Evolutionary conservation across 2,113 vertebrate species (phyloP).

Genomic region (Myiopsitta monachus): DNA sequence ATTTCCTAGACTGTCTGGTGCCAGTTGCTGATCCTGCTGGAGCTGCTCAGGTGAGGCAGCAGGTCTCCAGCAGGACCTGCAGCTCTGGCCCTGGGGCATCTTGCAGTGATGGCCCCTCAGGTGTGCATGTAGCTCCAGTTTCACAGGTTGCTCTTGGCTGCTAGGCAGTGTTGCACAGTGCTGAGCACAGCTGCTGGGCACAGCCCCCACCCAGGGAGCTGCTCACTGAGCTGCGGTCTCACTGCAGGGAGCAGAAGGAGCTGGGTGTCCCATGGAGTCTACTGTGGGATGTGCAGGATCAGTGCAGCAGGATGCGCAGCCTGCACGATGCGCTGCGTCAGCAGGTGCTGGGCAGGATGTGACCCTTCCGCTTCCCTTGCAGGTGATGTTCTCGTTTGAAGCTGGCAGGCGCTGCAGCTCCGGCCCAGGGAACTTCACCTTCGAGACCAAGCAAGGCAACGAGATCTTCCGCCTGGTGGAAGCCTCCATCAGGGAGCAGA

Average conservation of each 20-base stretch:
- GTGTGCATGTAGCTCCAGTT: neutral
- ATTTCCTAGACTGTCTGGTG: neutral
- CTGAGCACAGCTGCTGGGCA: neutral
- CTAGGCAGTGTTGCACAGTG: neutral
- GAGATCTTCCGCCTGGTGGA: slow-evolving; percentile 94
- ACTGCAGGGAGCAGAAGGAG: neutral
- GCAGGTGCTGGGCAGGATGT: neutral
- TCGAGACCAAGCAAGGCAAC: slow-evolving; percentile 94
- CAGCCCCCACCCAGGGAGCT: fast-evolving
- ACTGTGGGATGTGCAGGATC: neutral
- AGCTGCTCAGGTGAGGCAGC: neutral
- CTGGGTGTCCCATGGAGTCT: neutral
- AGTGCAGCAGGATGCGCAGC: neutral
- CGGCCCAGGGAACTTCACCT: slow-evolving; percentile 94
- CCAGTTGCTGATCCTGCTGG: neutral
- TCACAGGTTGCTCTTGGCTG: neutral
- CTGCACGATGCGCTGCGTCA: fast-evolving
- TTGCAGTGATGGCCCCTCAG: neutral
- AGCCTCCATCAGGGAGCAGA: slow-evolving; percentile 88
- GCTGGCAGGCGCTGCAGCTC: slow-evolving; percentile 93
- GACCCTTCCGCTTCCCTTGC: neutral
- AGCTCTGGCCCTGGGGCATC: neutral
- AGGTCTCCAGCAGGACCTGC: neutral
- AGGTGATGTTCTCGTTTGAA: slow-evolving; percentile 99
- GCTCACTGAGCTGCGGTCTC: neutral